phyloP scores from a whole-genome alignment of 64 coral and sea anemone genomes.

The Anthopleura sola region DNA sequence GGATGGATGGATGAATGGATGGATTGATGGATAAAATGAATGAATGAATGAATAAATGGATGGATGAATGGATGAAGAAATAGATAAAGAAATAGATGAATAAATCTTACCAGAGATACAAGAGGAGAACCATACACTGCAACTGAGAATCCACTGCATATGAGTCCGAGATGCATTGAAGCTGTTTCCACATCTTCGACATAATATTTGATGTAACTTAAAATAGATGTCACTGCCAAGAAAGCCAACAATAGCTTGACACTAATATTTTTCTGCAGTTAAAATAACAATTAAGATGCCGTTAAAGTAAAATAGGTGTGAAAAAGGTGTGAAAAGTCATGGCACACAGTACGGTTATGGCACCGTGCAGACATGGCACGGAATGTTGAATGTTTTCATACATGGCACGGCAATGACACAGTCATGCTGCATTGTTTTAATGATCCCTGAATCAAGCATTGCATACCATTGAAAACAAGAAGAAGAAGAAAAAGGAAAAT shows the following conservation, averaged over 20 bases:
- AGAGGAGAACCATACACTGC: slow-evolving; percentile 83
- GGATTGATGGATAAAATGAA: background rate
- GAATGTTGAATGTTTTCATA: too few relatives aligned
- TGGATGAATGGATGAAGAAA: background rate
- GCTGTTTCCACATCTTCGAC: slow-evolving; percentile 54
- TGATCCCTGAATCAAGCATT: too few relatives aligned
- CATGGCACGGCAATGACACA: too few relatives aligned
- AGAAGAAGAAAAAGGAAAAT: too few relatives aligned
- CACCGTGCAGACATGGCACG: too few relatives aligned
- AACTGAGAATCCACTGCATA: slow-evolving; percentile 76
- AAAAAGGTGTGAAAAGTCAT: background rate
- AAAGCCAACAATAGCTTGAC: slow-evolving; percentile 44
- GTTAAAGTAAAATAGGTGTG: background rate
- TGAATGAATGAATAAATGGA: background rate
- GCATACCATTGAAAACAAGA: too few relatives aligned
- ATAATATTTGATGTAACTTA: slow-evolving; percentile 78
- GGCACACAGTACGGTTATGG: too few relatives aligned
- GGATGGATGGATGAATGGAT: too few relatives aligned
- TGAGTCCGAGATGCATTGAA: slow-evolving; percentile 51
- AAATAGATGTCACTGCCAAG: slow-evolving; percentile 47
- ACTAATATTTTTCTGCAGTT: slow-evolving; percentile 43
- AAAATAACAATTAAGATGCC: slow-evolving; percentile 9
- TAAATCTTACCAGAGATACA: slow-evolving; percentile 69
- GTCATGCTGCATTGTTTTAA: too few relatives aligned
- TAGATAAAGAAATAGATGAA: too few relatives aligned